A percentile compares a stretch with the other conserved stretches of the same genome.
phyloP scores from a whole-genome alignment of 2,797 vertebrate genomes.

The Aeoliscus strigatus region DNA sequence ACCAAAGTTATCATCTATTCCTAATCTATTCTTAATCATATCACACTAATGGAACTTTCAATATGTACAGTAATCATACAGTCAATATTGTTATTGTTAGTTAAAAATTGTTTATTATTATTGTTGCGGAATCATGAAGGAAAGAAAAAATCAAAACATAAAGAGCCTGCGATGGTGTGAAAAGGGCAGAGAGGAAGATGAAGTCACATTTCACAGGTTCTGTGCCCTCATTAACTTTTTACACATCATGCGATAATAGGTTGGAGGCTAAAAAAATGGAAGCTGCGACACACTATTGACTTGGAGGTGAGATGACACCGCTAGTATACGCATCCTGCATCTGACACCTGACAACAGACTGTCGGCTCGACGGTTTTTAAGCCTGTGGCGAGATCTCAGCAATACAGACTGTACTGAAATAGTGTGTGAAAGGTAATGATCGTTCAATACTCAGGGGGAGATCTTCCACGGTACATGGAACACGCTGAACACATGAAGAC shows the following conservation, averaged over 20 bases:
- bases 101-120: no score
- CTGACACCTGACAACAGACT: constrained; percentile 4
- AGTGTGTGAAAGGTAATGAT: not conserved
- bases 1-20: no score
- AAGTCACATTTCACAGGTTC: constrained; percentile 28
- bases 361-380: not conserved
- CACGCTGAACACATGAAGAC: no score
- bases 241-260: constrained; percentile 17
- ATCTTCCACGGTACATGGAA: no score
- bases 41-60: no score
- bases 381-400: constrained; percentile 4
- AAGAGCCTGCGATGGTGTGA: not conserved
- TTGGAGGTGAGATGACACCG: constrained; percentile 23
- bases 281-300: not conserved
- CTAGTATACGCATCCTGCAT: not conserved
- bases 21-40: no score
- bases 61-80: no score
- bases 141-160: not conserved
- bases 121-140: no score
- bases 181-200: not conserved
- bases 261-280: not conserved
- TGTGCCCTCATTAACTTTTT: constrained; percentile 31
- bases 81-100: no score
- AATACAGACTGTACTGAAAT: constrained; percentile 3
- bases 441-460: no score